A percentile compares a stretch with the other conserved stretches of the same genome.
These are phyloP conservation scores for Sebastes vulpes DNA, from an alignment of 2,797 vertebrate species.

Conservation along the genomic window DNA sequence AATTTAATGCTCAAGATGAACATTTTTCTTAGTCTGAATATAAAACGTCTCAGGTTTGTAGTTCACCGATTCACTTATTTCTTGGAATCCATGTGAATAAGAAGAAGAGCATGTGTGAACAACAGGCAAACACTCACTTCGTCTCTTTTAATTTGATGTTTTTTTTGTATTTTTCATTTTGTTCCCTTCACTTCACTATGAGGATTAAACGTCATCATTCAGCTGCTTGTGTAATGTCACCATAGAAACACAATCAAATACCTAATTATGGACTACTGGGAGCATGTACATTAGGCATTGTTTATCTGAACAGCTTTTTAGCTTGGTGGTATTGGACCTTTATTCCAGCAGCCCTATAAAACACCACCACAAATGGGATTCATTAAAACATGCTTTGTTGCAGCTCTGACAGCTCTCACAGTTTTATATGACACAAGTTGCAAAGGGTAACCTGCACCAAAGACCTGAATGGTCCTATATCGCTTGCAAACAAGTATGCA, in stretches of 20 bases:
- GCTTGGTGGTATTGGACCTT: neutral
- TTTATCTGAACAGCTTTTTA: neutral
- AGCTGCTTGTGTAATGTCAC: conserved; percentile 11
- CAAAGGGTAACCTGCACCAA: neutral
- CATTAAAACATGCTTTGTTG: neutral
- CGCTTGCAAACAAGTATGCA: neutral
- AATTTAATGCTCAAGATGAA: neutral
- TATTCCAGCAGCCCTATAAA: neutral
- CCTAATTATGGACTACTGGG: neutral
- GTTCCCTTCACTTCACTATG: neutral
- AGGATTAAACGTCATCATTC: neutral
- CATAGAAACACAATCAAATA: conserved; percentile 20
- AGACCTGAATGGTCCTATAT: neutral
- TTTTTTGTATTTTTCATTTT: neutral
- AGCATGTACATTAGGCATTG: neutral
- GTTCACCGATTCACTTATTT: neutral
- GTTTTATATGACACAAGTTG: neutral
- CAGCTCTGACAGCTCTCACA: neutral
- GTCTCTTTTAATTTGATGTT: neutral
- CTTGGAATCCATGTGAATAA: neutral
- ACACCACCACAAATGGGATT: neutral
- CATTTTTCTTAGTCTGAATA: neutral
- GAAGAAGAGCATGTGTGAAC: neutral
- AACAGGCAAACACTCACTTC: neutral
- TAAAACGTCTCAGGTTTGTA: neutral